Evolutionary conservation across 2,797 vertebrate genomes (phyloP).

Genomic region (Scleropages formosus): DNA sequence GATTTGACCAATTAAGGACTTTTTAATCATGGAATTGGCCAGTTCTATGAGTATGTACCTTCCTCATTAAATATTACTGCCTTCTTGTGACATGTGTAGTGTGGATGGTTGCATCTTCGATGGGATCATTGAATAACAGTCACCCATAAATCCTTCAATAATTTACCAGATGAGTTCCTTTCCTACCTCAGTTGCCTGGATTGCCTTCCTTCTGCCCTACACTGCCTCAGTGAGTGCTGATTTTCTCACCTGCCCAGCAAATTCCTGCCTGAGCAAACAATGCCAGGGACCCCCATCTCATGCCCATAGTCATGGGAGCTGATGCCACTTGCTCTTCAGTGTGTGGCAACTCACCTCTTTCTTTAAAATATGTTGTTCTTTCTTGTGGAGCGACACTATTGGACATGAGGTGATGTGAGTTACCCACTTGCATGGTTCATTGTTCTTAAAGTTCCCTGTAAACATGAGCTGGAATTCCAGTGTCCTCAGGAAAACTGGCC

Average conservation of each 20-base stretch:
- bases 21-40: neutral
- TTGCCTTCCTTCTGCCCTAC: conserved; percentile 28
- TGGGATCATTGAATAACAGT: conserved; percentile 36
- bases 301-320: conserved; percentile 34
- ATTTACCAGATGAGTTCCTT: conserved; percentile 56
- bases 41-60: neutral
- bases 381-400: neutral
- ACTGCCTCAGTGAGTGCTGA: neutral
- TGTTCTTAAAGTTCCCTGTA: neutral
- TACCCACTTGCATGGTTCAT: neutral
- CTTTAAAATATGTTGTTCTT: conserved; percentile 6
- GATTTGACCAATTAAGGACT: too few relatives aligned
- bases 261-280: conserved; percentile 48
- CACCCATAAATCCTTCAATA: conserved; percentile 41
- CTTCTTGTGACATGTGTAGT: neutral
- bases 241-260: conserved; percentile 42
- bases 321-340: conserved; percentile 12
- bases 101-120: conserved; percentile 38
- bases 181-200: conserved; percentile 35
- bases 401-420: neutral
- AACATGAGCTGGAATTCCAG: too few relatives aligned
- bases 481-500: too few relatives aligned
- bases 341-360: neutral
- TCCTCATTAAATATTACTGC: neutral
- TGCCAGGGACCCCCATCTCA: conserved; percentile 27